Conservation (phyloP, 2,888 invertebrate species). For the Busseola fusca region DNA sequence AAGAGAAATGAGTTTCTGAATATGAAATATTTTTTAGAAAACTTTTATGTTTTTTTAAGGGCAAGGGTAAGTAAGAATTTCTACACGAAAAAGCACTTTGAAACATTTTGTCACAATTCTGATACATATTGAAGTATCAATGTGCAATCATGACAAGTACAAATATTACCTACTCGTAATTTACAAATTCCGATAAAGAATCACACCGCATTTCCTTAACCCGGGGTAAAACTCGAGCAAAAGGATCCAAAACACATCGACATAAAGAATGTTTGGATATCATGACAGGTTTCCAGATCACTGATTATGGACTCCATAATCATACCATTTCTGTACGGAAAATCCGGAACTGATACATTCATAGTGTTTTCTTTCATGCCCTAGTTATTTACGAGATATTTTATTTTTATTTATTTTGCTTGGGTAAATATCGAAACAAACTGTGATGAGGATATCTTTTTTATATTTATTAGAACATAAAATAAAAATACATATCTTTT, state of each 20-base stretch:
- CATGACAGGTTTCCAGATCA: slow-evolving; percentile 47
- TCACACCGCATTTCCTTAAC: not conserved
- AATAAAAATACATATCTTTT: not conserved
- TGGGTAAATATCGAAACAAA: slow-evolving; percentile 4
- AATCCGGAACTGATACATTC: slow-evolving; percentile 31
- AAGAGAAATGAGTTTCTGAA: slow-evolving; percentile 8
- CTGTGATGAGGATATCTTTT: not conserved
- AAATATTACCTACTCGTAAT: too few species aligned
- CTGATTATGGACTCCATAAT: slow-evolving; percentile 42
- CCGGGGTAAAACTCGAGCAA: not conserved
- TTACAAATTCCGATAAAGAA: not conserved
- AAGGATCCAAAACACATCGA: slow-evolving; percentile 21
- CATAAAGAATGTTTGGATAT: slow-evolving; percentile 35
- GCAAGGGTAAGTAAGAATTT: not conserved
- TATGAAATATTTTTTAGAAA: not conserved
- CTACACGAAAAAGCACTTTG: not conserved
- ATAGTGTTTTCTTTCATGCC: slow-evolving; percentile 18
- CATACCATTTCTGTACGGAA: slow-evolving; percentile 21
- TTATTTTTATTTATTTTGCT: slow-evolving; percentile 12
- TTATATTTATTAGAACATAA: not conserved
- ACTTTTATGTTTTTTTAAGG: slow-evolving; percentile 4
- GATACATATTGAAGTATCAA: not conserved
- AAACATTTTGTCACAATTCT: not conserved
- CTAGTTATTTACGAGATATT: slow-evolving; percentile 25
- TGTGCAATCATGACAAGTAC: not conserved